Conservation (phyloP, 2,797 vertebrate species). For the Tenualosa ilisha region DNA sequence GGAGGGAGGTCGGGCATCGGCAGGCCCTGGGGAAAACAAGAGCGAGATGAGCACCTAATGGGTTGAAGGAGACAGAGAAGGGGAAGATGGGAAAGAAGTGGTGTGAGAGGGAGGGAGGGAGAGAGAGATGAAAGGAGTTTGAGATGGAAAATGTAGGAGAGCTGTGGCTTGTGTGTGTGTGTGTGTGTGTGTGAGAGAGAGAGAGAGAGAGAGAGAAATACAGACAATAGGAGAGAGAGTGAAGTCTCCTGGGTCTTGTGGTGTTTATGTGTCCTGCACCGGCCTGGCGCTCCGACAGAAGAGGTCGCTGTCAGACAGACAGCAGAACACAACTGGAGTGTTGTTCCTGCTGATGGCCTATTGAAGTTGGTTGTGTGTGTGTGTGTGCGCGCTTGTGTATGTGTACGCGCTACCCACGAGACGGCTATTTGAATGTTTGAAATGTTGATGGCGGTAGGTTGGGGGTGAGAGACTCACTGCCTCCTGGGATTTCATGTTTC, state of each 20-base stretch:
- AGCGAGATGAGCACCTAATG: not conserved
- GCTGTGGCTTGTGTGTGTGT: no score
- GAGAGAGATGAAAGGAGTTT: constrained; percentile 33
- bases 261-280: not conserved
- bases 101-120: constrained; percentile 27
- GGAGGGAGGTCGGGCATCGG: not conserved
- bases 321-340: constrained; percentile 2
- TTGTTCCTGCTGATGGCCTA: not conserved
- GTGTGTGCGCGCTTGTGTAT: not conserved
- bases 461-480: not conserved
- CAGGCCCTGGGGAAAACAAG: not conserved
- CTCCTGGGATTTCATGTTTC: not conserved
- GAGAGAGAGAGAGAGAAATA: not conserved
- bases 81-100: not conserved
- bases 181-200: not conserved
- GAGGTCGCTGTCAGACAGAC: not conserved
- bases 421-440: not conserved
- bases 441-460: not conserved
- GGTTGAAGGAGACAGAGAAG: constrained; percentile 8
- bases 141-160: not conserved
- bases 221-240: not conserved
- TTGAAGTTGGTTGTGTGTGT: not conserved
- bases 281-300: not conserved
- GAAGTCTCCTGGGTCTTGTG: constrained; percentile 7
- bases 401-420: not conserved